Conservation (phyloP, 2,888 invertebrate species). For the Acheta domesticus region DNA sequence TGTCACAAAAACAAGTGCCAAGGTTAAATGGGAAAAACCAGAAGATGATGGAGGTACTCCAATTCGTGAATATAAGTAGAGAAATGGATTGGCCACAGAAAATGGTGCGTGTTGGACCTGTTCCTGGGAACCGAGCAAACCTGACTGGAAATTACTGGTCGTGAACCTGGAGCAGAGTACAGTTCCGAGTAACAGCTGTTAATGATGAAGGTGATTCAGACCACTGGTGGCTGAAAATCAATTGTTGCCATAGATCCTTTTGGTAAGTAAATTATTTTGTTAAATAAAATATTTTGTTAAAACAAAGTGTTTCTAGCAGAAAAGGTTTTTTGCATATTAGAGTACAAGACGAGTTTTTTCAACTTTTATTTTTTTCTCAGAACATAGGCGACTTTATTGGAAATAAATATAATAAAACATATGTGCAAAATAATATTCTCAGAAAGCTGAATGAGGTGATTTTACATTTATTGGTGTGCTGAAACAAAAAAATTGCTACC, state of each 20-base stretch:
- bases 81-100: slow-evolving; percentile 82
- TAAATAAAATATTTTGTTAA: neutral
- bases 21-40: slow-evolving; percentile 90
- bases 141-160: slow-evolving; percentile 83
- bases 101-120: slow-evolving; percentile 83
- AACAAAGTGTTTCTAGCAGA: neutral
- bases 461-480: too few species aligned
- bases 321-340: too few species aligned
- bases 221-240: slow-evolving; percentile 74
- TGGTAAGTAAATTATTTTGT: slow-evolving; percentile 52
- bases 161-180: slow-evolving; percentile 89
- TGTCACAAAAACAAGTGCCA: slow-evolving; percentile 78
- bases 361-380: too few species aligned
- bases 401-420: too few species aligned
- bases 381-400: too few species aligned
- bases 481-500: too few species aligned
- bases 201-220: slow-evolving; percentile 91
- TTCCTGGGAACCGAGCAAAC: slow-evolving; percentile 68
- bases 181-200: slow-evolving; percentile 88
- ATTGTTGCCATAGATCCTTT: slow-evolving; percentile 90
- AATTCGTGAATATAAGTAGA: slow-evolving; percentile 90
- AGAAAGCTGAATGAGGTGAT: too few species aligned
- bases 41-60: slow-evolving; percentile 93
- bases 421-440: too few species aligned
- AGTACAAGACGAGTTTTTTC: too few species aligned